Conservation (phyloP, 2,888 invertebrate species). For the Mylabris sibirica region DNA sequence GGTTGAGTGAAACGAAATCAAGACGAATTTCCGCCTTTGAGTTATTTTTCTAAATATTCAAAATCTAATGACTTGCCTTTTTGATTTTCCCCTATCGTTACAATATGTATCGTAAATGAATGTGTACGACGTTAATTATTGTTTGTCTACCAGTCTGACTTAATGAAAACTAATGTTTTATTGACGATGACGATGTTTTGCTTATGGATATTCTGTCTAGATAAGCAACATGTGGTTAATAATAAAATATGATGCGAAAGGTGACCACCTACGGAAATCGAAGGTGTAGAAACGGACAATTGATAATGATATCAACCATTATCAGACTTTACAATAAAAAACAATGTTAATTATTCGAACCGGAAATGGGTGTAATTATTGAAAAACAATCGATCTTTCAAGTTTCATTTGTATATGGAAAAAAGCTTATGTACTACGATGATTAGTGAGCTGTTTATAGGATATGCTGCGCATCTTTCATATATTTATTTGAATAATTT, state of each 20-base stretch:
- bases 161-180: slow-evolving; percentile 44
- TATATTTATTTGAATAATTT: slow-evolving; percentile 20
- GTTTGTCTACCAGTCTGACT: slow-evolving; percentile 37
- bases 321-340: neutral
- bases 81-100: neutral
- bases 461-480: neutral
- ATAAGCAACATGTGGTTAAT: slow-evolving; percentile 21
- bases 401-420: neutral
- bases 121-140: slow-evolving; percentile 34
- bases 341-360: neutral
- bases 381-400: neutral
- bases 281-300: neutral
- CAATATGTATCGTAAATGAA: neutral
- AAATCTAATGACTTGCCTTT: neutral
- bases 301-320: neutral
- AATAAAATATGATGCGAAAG: slow-evolving; percentile 18
- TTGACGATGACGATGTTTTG: slow-evolving; percentile 19
- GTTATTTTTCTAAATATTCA: no score
- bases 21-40: no score
- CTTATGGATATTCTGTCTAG: slow-evolving; percentile 12
- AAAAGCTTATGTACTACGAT: neutral
- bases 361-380: neutral
- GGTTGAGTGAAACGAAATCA: no score
- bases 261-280: neutral
- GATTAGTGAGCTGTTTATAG: neutral